Evolutionary conservation across 1,140 invertebrate genomes (phyloP).

Genomic region (Tetramorium parvispinum): DNA sequence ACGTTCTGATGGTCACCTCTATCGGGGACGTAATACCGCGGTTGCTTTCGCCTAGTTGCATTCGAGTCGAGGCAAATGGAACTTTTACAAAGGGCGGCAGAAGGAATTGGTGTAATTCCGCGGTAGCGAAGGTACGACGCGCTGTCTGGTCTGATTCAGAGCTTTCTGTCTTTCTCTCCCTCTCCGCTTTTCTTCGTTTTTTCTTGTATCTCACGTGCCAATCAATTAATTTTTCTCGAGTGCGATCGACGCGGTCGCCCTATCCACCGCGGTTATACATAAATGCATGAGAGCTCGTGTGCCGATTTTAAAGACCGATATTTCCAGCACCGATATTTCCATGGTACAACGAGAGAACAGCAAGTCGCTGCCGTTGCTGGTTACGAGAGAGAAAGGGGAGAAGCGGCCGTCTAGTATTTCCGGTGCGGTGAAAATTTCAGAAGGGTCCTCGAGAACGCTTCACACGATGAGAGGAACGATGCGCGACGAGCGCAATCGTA

Average conservation of each 20-base stretch:
- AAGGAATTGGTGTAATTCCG: conserved; percentile 38
- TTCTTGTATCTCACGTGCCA: background rate
- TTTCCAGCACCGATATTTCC: conserved; percentile 13
- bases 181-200: background rate
- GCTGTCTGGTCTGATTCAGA: background rate
- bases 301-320: conserved; percentile 64
- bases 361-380: background rate
- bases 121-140: background rate
- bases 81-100: conserved; percentile 47
- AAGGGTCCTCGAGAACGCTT: conserved; percentile 40
- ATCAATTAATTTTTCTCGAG: conserved; percentile 66
- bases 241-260: conserved; percentile 39
- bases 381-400: background rate
- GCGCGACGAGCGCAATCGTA: conserved; percentile 29
- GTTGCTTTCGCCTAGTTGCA: conserved; percentile 40
- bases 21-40: conserved; percentile 44
- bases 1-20: conserved; percentile 23
- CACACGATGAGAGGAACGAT: conserved; percentile 25
- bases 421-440: conserved; percentile 51
- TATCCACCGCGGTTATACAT: conserved; percentile 52
- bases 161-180: background rate
- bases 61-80: conserved; percentile 37
- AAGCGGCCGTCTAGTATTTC: background rate
- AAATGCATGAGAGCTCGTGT: conserved; percentile 63
- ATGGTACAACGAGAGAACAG: conserved; percentile 1